These are phyloP conservation scores for Tachysurus fulvidraco DNA, from an alignment of 2,113 vertebrate species.

Conservation along the genomic window DNA sequence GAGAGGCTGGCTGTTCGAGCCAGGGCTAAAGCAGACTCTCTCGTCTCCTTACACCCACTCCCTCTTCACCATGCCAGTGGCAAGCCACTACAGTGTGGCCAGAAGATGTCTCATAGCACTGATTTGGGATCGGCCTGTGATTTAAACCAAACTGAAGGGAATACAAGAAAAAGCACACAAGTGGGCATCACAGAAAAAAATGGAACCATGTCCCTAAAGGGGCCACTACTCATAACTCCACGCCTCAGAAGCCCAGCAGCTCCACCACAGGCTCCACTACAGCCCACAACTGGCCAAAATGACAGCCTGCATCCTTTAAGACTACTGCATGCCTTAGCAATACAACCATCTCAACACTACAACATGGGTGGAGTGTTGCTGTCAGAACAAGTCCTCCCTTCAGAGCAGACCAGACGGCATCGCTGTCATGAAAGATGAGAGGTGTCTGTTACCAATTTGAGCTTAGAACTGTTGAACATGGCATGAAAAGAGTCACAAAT, in stretches of 20 bases:
- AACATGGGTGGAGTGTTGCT: slow-evolving; percentile 40
- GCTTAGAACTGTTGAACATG: slow-evolving; percentile 7
- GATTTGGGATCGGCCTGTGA: slow-evolving; percentile 28
- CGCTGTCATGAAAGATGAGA: slow-evolving; percentile 10
- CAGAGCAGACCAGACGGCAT: slow-evolving; percentile 24
- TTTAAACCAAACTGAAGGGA: slow-evolving; percentile 23
- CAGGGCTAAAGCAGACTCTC: slow-evolving; percentile 36
- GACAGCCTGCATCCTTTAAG: slow-evolving; percentile 30
- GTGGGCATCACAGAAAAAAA: slow-evolving; percentile 3
- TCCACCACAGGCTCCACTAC: slow-evolving; percentile 43
- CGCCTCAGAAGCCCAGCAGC: slow-evolving; percentile 35
- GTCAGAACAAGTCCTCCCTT: slow-evolving; percentile 18
- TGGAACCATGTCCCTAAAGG: slow-evolving; percentile 11
- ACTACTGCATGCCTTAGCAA: slow-evolving; percentile 21
- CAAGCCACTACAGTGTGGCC: slow-evolving; percentile 17
- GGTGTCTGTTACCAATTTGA: slow-evolving; percentile 12
- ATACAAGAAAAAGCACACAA: slow-evolving; percentile 18
- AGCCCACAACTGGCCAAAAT: slow-evolving; percentile 38
- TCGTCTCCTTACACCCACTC: slow-evolving; percentile 47
- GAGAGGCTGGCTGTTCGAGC: slow-evolving; percentile 41
- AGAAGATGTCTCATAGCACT: slow-evolving; percentile 15
- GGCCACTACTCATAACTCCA: slow-evolving; percentile 29
- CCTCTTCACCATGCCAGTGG: slow-evolving; percentile 22
- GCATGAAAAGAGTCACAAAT: neutral
- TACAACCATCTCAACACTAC: slow-evolving; percentile 25